Percentiles rank a stretch among this genome's conserved stretches.
phyloP scores from a whole-genome alignment of 2,888 invertebrate genomes.

The Acrobasis suavella region DNA sequence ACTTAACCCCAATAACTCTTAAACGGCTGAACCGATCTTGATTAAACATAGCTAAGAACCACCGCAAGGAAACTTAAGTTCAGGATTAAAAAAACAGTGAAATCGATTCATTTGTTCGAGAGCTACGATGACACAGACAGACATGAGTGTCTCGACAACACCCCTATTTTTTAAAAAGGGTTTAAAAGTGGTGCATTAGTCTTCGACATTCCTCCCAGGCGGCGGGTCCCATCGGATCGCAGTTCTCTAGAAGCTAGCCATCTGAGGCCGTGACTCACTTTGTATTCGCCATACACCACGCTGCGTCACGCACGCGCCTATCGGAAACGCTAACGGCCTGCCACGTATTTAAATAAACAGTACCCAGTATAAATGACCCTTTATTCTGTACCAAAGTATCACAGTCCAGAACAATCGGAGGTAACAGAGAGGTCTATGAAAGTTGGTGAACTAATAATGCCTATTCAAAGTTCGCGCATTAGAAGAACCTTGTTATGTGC shows the following conservation, averaged over 20 bases:
- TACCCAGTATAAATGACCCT: constrained; percentile 38
- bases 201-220: neutral
- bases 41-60: too few relatives aligned
- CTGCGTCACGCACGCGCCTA: constrained; percentile 72
- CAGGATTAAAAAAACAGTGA: too few relatives aligned
- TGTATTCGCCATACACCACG: constrained; percentile 61
- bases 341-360: constrained; percentile 62
- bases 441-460: constrained; percentile 30
- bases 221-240: constrained; percentile 14
- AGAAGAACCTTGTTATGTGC: constrained; percentile 28
- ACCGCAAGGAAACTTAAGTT: too few relatives aligned
- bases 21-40: too few relatives aligned
- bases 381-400: constrained; percentile 29
- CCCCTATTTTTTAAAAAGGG: too few relatives aligned
- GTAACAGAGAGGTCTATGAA: constrained; percentile 28
- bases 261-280: constrained; percentile 54
- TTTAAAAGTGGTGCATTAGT: too few relatives aligned
- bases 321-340: constrained; percentile 76
- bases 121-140: too few relatives aligned
- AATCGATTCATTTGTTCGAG: too few relatives aligned
- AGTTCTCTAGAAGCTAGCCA: constrained; percentile 30
- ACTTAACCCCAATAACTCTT: too few relatives aligned
- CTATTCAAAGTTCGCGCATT: constrained; percentile 30
- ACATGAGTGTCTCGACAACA: too few relatives aligned
- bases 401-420: constrained; percentile 15